These are phyloP conservation scores for Clostera curtula DNA, from an alignment of 2,888 invertebrate genomes.

Conservation along the genomic window DNA sequence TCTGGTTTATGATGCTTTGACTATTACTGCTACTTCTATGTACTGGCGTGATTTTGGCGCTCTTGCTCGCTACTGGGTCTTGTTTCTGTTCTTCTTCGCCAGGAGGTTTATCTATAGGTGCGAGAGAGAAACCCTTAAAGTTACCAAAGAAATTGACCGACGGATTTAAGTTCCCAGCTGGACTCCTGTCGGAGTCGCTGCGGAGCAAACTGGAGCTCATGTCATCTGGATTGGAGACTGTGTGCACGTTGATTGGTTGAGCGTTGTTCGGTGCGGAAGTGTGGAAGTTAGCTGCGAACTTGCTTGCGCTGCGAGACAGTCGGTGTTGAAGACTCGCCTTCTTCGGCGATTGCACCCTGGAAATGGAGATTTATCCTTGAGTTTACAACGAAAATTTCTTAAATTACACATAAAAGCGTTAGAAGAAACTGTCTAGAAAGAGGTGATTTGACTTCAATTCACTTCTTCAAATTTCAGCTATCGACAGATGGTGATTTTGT, in stretches of 20 bases:
- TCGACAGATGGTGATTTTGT: too few species aligned
- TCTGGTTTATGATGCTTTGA: slow-evolving; percentile 46
- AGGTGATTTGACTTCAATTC: too few species aligned
- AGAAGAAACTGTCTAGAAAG: too few species aligned
- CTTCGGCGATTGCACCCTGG: slow-evolving; percentile 62
- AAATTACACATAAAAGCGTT: too few species aligned
- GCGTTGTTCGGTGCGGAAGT: slow-evolving; percentile 45
- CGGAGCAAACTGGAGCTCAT: slow-evolving; percentile 81
- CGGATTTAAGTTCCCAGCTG: slow-evolving; percentile 61
- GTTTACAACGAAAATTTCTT: not conserved
- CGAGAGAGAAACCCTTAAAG: slow-evolving; percentile 89
- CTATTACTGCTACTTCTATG: slow-evolving; percentile 59
- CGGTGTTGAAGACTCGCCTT: slow-evolving; percentile 62
- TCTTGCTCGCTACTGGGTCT: slow-evolving; percentile 39
- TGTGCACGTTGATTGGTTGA: slow-evolving; percentile 61
- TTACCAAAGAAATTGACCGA: slow-evolving; percentile 85
- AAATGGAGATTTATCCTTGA: slow-evolving; percentile 5
- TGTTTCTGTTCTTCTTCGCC: slow-evolving; percentile 21
- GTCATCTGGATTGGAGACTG: slow-evolving; percentile 78
- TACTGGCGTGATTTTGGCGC: slow-evolving; percentile 73
- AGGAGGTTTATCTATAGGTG: slow-evolving; percentile 75
- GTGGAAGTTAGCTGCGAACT: slow-evolving; percentile 65
- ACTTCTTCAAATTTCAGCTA: too few species aligned
- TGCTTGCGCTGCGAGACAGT: slow-evolving; percentile 60
- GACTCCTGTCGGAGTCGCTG: slow-evolving; percentile 64